Evolutionary conservation across 2,888 invertebrate species (phyloP), one percentile per base, ranked within the genome.

Genomic region (Reticulitermes lucifugus): DNA sequence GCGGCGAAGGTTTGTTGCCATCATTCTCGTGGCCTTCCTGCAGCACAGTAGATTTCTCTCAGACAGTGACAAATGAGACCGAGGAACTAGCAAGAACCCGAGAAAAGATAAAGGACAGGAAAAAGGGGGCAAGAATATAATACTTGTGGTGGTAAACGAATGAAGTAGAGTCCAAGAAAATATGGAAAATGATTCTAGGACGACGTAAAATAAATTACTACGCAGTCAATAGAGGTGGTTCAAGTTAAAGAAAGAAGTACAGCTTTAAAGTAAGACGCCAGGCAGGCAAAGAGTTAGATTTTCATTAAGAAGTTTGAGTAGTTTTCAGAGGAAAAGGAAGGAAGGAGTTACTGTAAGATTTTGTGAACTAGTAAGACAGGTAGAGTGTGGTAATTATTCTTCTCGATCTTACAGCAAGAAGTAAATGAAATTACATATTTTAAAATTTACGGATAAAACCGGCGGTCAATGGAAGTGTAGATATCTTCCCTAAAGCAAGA

Each of bases 131-230:
- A 73, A n/a, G 65, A 65, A 73, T 73, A 73, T 3, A 73, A 41
- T n/a, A 77, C 79, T 35, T 55, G 70, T 70, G 79, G 84, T 84
- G 70, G 79, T 51, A 79, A 77, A 84, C 25, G 79, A 43, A 84
- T 70, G 59, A 73, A 84, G 43, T 65, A 46, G 79, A 65, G 79
- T 46, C 84, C 65, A 79, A 84, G 79, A 79, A 84, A 84, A 84
- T 84, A 84, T 79, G 84, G 84, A 84, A 77, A 84, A 84, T 84
- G 84, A 84, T 79, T 84, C 84, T 51, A 84, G 70, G 79, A 84
- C 55, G 84, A 84, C 84, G 65, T 79, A 59, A 79, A 84, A 84
- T 84, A 84, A 79, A 84, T 84, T 84, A 84, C 79, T 84, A 22
- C 60, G 43, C n/a, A 41, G 73, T 73, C 73, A 21, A 22, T 35